Base-by-base conservation (phyloP, 2,113 vertebrate genomes). In the Pseudorhombus dupliciocellatus region DNA sequence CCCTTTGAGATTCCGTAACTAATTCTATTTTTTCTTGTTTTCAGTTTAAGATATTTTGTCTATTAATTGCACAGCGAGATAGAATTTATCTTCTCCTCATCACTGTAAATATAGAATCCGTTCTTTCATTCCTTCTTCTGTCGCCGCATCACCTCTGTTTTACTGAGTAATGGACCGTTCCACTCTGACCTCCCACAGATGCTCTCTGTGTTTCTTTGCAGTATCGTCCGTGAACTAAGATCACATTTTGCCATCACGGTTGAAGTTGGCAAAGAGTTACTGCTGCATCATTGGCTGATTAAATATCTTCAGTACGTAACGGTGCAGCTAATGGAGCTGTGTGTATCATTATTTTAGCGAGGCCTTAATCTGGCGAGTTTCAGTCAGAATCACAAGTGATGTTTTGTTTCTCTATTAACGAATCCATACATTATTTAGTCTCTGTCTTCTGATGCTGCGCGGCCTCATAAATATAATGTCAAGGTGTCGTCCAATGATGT, bases 1-100 rank as follows among this genome's bases (percentile, higher is more conserved):
- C 21, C 85, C 85, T 75, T 67, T 73, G 87, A 86, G 88, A 77
- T 51, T 57, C 22, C 52, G 11, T 51, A 59, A 76, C 86, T 80
- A 74, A 84, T 79, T 84, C 67, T 22, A 56, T 40, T 75, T 77
- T 80, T 60, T 81, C 80, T 63, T 70, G 34, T 84, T 85, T 83
- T 18, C 57, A 73, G 55, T 77, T 77, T 52, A 66, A 63, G 63
- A 73, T 80, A 73, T 81, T 87, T 85, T 88, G 82, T 79, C 37
- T 65, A 67, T 66, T 79, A 87, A 84, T 76, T 73, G 57, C 34
- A 69, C 11, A 67, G 50, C 62, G 70, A 62, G 54, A 15, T 18
- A 61, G 28, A 16, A 1, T 79, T 75, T 68, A 73, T 62, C 66
- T 2, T 53, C 22, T 48, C 44, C 24, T 18, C 1, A 52, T 65